Percentiles rank a stretch among this genome's conserved stretches.
Evolutionary conservation across 1,140 invertebrate species (phyloP).

Genomic region (Hylyphantes graminicola): DNA sequence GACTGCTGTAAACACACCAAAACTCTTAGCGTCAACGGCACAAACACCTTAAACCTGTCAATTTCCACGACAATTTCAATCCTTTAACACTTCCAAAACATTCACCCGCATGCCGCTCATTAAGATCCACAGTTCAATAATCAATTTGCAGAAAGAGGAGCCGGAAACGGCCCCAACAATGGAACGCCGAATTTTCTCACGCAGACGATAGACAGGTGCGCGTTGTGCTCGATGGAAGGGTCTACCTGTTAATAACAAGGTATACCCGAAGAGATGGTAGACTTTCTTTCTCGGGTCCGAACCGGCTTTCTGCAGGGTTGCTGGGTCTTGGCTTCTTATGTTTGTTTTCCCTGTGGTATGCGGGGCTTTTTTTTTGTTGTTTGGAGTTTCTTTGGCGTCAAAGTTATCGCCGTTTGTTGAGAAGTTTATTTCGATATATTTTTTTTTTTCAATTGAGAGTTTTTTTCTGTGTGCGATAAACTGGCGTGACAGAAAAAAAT

Average conservation of each 20-base stretch:
- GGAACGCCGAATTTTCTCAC: slow-evolving; percentile 38
- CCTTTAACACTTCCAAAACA: too few relatives aligned
- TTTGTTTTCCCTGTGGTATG: background rate
- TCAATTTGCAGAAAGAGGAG: slow-evolving; percentile 9
- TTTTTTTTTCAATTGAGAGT: too few relatives aligned
- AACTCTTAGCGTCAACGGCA: too few relatives aligned
- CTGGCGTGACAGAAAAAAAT: too few relatives aligned
- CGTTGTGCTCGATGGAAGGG: background rate
- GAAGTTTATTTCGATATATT: background rate
- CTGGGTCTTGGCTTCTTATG: background rate
- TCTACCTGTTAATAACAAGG: too few relatives aligned
- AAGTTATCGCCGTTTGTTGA: background rate
- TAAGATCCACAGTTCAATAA: too few relatives aligned
- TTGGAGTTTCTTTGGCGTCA: background rate
- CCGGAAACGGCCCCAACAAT: slow-evolving; percentile 11
- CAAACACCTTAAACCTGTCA: too few relatives aligned
- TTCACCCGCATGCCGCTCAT: too few relatives aligned
- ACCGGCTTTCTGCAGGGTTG: slow-evolving; percentile 39
- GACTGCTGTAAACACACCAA: background rate
- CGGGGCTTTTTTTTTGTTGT: background rate
- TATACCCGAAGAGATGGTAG: too few relatives aligned
- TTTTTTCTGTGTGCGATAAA: too few relatives aligned
- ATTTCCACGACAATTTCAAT: too few relatives aligned
- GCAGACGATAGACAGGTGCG: slow-evolving; percentile 28
- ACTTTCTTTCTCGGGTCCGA: background rate